Evolutionary conservation across 53 echinoderm and acorn worm genomes (phyloP), one percentile per base, ranked within the genome.

Genomic region (Echinometra lucunter): DNA sequence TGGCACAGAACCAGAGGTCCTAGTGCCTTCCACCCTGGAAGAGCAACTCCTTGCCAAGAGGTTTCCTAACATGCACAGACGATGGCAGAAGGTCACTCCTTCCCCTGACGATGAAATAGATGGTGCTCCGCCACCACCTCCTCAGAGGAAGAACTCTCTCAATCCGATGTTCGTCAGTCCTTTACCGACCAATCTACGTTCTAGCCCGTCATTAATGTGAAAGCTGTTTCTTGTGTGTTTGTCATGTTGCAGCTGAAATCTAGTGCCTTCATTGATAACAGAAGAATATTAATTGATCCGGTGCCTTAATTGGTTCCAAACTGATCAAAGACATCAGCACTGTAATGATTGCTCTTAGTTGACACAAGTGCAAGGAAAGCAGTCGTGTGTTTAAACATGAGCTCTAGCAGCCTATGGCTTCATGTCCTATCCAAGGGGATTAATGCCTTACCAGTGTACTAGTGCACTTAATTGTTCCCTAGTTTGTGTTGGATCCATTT

Each of bases 41-140:
- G 94, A 95, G 63, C 98, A 99, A 40, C 96, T 99, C 17, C 94
- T 99, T 44, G 91, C 95, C 58, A 96, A 96, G 34, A 91, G 99
- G 38, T 99, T 99, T 94, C 99, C 99, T 7, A 95, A 95, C 34
- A 95, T 96, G 34, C 95, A 92, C 74, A 83, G 88, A 27, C 92
- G 78, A 37, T 83, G 85, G 94, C 88, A 92, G n/a, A 15, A 25
- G n/a, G 74, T 66, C 0, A 66, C 85, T 30, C 85, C 94, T 37
- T 18, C 94, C 37, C 95, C 91, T n/a, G 70, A 92, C 10, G 82
- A 58, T 32, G 82, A 82, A n/a, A 83, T 42, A 63, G 85, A 83
- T 15, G 83, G 83, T 21, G 60, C 60, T 23, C 93, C 93, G 7
- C 85, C 85, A n/a, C 93, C 93, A 19, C 85, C 85, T 47, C 93